A percentile compares a stretch with the other conserved stretches of the same genome.
phyloP scores from a whole-genome alignment of 2,797 vertebrate genomes.

The Crossoptilon crossoptilon region DNA sequence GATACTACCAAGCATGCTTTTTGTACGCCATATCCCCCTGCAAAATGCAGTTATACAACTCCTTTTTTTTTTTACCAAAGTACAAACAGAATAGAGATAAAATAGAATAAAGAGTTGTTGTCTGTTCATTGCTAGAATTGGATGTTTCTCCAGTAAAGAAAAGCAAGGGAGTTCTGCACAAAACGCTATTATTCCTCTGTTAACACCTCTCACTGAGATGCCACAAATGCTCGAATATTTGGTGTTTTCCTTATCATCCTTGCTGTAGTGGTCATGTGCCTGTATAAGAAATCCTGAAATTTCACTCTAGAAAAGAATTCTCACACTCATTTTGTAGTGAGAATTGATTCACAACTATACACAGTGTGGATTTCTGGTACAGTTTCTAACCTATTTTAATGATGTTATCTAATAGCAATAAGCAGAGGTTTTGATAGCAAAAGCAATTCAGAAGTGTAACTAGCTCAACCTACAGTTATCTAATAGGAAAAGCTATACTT shows the following conservation, averaged over 20 bases:
- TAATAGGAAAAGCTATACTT: neutral
- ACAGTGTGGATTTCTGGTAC: neutral
- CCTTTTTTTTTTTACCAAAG: neutral
- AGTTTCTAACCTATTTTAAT: neutral
- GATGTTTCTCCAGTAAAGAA: neutral
- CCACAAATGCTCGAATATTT: neutral
- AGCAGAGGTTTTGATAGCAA: neutral
- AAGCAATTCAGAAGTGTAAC: neutral
- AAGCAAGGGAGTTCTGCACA: neutral
- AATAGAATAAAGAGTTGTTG: neutral
- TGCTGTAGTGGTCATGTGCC: neutral
- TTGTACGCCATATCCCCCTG: neutral
- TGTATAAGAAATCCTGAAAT: neutral
- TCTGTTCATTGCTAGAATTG: neutral
- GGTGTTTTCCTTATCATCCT: neutral
- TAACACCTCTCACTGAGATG: neutral
- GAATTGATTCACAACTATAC: slow-evolving; percentile 5
- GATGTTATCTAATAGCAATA: neutral
- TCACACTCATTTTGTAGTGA: slow-evolving; percentile 9
- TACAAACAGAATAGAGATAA: neutral
- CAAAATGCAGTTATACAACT: neutral
- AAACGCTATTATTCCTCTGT: neutral
- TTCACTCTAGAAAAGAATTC: neutral
- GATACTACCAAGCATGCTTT: neutral
- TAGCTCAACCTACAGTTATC: neutral